A percentile compares a stretch with the other conserved stretches of the same genome.
Conservation (phyloP, 2,888 invertebrate species). For the Diploptera punctata region DNA sequence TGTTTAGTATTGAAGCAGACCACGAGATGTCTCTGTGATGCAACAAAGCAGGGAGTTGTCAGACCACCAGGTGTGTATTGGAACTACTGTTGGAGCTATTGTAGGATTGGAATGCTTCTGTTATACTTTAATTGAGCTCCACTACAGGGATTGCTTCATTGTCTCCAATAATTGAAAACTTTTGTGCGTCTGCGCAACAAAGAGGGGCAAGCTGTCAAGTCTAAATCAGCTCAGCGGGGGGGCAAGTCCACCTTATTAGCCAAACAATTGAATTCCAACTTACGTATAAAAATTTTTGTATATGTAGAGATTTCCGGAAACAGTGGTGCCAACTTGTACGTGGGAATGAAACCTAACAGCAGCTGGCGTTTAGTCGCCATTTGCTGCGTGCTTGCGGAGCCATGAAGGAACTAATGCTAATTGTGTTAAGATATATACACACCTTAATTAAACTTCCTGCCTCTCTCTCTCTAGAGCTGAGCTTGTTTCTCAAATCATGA, state of each 20-base stretch:
- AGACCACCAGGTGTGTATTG: conserved; percentile 11
- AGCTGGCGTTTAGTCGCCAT: no score
- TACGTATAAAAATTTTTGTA: neutral
- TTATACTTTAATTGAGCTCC: conserved; percentile 26
- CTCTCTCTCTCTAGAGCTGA: no score
- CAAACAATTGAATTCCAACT: neutral
- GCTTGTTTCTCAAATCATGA: no score
- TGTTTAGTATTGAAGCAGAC: no score
- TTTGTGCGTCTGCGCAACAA: conserved; percentile 31
- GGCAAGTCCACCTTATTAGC: conserved; percentile 10
- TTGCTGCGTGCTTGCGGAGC: no score
- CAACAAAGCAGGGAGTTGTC: no score
- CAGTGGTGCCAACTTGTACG: conserved; percentile 1
- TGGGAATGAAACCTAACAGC: conserved; percentile 1
- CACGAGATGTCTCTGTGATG: no score
- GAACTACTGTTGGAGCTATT: conserved; percentile 10
- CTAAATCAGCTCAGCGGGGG: conserved; percentile 18
- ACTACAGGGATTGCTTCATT: conserved; percentile 29
- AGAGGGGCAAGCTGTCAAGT: conserved; percentile 16
- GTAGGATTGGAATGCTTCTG: conserved; percentile 19
- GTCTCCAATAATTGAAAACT: conserved; percentile 43
- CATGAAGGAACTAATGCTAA: no score
- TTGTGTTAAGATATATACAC: conserved; percentile 34
- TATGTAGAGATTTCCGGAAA: neutral
- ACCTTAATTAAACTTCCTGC: conserved; percentile 37